A percentile compares a stretch with the other conserved stretches of the same genome.
Conservation (phyloP, 2,797 vertebrate genomes). For the Myotis myotis region DNA sequence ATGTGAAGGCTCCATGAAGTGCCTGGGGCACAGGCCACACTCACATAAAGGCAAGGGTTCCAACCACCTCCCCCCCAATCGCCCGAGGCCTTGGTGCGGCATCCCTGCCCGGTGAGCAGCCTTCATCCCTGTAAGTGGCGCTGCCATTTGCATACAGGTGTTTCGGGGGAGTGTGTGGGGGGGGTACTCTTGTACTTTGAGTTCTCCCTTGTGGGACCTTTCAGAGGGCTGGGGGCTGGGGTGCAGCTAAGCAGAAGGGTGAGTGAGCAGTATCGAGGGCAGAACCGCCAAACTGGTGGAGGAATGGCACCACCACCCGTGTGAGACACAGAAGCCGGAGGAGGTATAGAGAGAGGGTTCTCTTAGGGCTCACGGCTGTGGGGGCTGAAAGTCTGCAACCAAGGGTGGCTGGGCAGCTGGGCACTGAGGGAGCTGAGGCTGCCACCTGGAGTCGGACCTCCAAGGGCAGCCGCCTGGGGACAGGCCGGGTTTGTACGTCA, state of each 20-base stretch:
- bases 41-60: neutral
- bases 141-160: rapidly evolving
- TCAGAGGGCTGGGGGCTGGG: neutral
- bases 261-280: neutral
- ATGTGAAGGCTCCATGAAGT: neutral
- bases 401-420: neutral
- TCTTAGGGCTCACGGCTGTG: neutral
- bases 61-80: neutral
- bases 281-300: neutral
- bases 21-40: neutral
- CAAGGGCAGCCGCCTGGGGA: neutral
- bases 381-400: neutral
- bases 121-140: neutral
- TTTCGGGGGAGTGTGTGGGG: neutral
- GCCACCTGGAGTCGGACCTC: neutral
- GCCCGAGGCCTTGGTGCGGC: rapidly evolving
- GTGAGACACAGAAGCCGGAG: neutral
- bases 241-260: neutral
- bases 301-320: rapidly evolving
- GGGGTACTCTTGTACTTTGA: neutral
- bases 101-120: neutral
- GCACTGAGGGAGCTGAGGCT: rapidly evolving
- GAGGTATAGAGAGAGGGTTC: neutral
- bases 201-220: neutral
- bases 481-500: neutral